A percentile compares a stretch with the other conserved stretches of the same genome.
Evolutionary conservation across 1,140 invertebrate genomes (phyloP).

Genomic region (Riptortus pedestris): DNA sequence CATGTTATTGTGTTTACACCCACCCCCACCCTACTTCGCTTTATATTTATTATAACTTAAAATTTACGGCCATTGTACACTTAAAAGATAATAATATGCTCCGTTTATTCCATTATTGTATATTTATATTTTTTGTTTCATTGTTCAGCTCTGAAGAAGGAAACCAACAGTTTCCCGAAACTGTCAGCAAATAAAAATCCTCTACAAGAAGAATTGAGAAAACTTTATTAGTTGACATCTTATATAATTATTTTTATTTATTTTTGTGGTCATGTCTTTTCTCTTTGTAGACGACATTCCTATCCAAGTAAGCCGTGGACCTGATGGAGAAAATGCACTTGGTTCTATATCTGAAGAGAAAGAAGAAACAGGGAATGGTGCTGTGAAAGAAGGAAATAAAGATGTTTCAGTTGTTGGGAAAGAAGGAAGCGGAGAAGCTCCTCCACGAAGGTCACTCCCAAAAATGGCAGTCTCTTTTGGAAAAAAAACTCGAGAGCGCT

Average conservation of each 20-base stretch:
- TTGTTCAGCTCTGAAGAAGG: no score
- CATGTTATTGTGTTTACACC: no score
- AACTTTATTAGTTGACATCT: no score
- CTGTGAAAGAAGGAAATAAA: background rate
- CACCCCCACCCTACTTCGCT: no score
- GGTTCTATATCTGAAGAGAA: conserved; percentile 37
- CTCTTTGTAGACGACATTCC: conserved; percentile 38
- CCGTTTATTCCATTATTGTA: no score
- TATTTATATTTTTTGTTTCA: no score
- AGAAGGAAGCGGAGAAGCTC: background rate
- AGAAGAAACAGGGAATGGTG: conserved; percentile 32
- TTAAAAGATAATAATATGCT: no score
- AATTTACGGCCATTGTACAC: no score
- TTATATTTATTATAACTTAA: no score
- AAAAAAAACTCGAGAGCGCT: conserved; percentile 34
- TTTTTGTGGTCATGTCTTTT: conserved; percentile 17
- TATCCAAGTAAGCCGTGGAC: conserved; percentile 34
- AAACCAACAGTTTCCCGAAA: no score
- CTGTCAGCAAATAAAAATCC: no score
- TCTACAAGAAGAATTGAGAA: no score
- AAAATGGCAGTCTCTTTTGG: conserved; percentile 35
- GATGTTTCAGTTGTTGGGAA: background rate
- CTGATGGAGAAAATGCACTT: conserved; percentile 31
- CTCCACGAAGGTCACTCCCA: conserved; percentile 32
- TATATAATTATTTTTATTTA: background rate